A percentile compares a stretch with the other conserved stretches of the same genome.
Evolutionary conservation across 1,140 invertebrate genomes (phyloP).

Genomic region (Notospermus geniculatus): DNA sequence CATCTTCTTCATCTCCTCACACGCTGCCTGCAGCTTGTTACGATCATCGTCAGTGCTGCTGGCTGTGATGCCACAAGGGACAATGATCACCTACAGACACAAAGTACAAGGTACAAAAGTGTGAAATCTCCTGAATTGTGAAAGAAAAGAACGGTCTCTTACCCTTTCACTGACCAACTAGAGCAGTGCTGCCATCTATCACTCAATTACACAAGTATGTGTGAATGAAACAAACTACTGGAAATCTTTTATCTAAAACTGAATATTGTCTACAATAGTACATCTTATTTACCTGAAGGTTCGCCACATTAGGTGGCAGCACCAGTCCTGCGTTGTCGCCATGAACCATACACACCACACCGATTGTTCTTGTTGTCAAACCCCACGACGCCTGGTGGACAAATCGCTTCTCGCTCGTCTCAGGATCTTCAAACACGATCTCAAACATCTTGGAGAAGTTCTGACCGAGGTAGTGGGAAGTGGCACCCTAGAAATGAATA

Average conservation of each 20-base stretch:
- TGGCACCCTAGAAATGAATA: conserved; percentile 72
- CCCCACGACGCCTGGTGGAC: conserved; percentile 99
- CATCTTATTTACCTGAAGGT: conserved; percentile 62
- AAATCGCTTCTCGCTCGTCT: conserved; percentile 80
- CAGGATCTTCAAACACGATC: conserved; percentile 89
- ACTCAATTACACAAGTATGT: neutral
- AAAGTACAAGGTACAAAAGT: neutral
- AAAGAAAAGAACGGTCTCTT: too few species aligned
- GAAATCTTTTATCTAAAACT: neutral
- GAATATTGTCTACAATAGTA: neutral
- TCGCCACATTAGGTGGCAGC: conserved; percentile 87
- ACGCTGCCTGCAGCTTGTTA: conserved; percentile 69
- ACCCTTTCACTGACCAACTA: too few species aligned
- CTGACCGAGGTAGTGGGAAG: conserved; percentile 97
- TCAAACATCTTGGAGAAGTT: conserved; percentile 99
- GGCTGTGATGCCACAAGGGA: conserved; percentile 94
- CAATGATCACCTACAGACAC: conserved; percentile 70
- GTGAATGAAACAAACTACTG: neutral
- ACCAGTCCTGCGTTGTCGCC: conserved; percentile 96
- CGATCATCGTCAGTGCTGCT: conserved; percentile 71
- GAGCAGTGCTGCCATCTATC: too few species aligned
- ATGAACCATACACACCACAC: conserved; percentile 95
- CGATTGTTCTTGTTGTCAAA: conserved; percentile 92
- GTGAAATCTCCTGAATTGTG: too few species aligned
- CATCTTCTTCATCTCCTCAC: conserved; percentile 58